These are phyloP conservation scores for Nesometra sesokonis DNA, from an alignment of 35 echinoderm and acorn worm genomes.

Conservation along the genomic window DNA sequence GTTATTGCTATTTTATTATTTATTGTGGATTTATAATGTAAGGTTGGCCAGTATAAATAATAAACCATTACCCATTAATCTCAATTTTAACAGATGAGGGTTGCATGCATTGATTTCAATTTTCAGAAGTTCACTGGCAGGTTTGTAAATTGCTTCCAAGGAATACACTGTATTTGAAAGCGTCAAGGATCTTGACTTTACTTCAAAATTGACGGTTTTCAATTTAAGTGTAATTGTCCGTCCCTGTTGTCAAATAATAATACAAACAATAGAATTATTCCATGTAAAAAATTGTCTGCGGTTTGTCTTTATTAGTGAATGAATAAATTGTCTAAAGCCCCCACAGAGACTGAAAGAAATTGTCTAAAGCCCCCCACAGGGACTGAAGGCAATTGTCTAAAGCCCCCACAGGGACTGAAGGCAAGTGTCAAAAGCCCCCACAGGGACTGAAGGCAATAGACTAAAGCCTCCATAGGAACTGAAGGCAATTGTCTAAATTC, in stretches of 20 bases:
- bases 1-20: too few species aligned
- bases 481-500: too few species aligned
- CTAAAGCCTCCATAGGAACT: too few species aligned
- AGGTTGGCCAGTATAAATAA: too few species aligned
- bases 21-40: too few species aligned
- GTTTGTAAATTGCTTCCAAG: conserved; percentile 40
- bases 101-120: conserved; percentile 66
- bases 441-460: too few species aligned
- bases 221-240: conserved; percentile 68
- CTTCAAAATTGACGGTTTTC: conserved; percentile 81
- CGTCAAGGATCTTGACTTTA: conserved; percentile 51
- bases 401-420: too few species aligned
- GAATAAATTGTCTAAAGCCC: too few species aligned
- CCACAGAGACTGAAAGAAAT: too few species aligned
- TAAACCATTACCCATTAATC: conserved; percentile 77
- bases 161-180: conserved; percentile 16
- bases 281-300: background rate
- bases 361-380: too few species aligned
- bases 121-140: conserved; percentile 58
- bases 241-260: conserved; percentile 28
- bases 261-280: background rate
- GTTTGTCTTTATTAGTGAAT: background rate
- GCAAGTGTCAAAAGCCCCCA: too few species aligned
- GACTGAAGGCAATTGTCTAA: too few species aligned
- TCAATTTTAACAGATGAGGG: conserved; percentile 44